Evolutionary conservation across 2,888 invertebrate species (phyloP).

Genomic region (Rotaria magnacalcarata): DNA sequence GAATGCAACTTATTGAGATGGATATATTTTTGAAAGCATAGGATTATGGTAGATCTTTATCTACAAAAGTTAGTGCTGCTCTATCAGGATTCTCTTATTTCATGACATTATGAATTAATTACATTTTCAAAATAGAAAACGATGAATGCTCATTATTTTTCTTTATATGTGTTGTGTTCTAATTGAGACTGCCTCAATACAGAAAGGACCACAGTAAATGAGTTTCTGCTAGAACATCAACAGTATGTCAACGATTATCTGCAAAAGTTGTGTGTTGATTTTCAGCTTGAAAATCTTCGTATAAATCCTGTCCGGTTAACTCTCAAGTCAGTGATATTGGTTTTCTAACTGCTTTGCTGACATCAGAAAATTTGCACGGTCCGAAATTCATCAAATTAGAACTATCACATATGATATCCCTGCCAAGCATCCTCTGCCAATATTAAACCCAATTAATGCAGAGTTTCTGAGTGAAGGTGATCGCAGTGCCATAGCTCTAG

Average conservation of each 20-base stretch:
- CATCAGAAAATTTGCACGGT: background rate
- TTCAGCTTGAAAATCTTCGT: background rate
- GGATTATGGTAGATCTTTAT: no score
- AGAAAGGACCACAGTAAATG: background rate
- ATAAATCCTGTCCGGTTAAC: background rate
- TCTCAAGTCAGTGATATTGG: background rate
- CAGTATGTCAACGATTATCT: background rate
- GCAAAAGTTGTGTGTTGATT: slow-evolving; percentile 14
- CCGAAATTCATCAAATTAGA: background rate
- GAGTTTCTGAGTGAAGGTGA: slow-evolving; percentile 1
- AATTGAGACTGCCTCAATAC: background rate
- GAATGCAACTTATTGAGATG: no score
- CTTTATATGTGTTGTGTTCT: no score
- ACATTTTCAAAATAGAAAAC: no score
- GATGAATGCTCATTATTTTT: no score
- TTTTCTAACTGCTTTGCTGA: background rate
- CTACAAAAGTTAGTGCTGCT: no score
- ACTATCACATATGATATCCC: background rate
- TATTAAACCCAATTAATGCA: slow-evolving; percentile 1
- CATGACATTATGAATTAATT: no score
- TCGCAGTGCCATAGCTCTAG: background rate
- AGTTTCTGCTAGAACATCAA: background rate
- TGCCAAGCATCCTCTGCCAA: background rate
- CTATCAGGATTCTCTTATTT: no score
- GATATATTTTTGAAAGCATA: no score